These are phyloP conservation scores for Falco concolor DNA, from an alignment of 2,797 vertebrate species.

Conservation along the genomic window DNA sequence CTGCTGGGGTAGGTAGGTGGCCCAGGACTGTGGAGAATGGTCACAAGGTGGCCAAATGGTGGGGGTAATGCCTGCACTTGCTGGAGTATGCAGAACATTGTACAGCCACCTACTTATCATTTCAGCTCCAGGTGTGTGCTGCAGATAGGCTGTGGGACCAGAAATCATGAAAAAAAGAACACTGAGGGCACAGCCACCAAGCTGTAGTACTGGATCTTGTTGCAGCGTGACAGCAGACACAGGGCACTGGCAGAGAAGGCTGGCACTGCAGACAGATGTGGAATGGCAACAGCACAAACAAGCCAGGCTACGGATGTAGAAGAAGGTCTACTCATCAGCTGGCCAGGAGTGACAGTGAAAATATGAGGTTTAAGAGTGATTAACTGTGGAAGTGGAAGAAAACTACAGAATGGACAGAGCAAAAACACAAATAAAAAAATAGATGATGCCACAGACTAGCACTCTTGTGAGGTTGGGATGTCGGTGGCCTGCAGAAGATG, in stretches of 20 bases:
- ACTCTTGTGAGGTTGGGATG: background rate
- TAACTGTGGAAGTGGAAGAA: background rate
- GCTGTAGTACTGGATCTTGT: background rate
- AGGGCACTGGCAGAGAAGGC: background rate
- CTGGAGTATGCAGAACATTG: background rate
- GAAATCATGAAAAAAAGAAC: background rate
- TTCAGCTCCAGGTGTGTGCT: background rate
- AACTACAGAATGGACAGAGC: background rate
- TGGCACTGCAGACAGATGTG: background rate
- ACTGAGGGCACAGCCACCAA: background rate
- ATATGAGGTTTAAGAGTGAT: background rate
- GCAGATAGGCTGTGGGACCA: background rate
- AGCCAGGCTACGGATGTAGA: background rate
- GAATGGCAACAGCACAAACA: background rate
- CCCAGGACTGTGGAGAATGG: background rate
- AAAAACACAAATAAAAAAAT: background rate
- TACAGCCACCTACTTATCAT: accelerated
- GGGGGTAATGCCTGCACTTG: background rate
- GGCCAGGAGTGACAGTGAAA: background rate
- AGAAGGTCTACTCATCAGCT: background rate
- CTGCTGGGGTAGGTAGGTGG: background rate
- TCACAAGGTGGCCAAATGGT: background rate
- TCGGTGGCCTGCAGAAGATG: background rate
- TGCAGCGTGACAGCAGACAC: background rate
- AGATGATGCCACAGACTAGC: accelerated